Evolutionary conservation across 2,888 invertebrate species (phyloP), one percentile per base, ranked within the genome.

Genomic region (Itoplectis maculator): DNA sequence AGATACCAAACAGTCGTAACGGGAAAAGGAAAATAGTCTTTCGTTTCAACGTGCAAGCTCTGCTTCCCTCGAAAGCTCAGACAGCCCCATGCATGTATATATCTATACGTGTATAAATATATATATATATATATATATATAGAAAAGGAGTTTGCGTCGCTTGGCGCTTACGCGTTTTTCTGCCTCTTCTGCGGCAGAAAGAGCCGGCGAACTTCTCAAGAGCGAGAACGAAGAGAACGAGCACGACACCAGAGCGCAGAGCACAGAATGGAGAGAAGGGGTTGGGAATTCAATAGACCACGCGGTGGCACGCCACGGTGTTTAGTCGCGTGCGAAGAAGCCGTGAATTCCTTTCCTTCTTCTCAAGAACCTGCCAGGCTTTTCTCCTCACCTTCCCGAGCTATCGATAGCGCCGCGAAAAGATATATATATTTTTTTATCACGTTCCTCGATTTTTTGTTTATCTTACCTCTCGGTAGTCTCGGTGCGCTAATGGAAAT

Each of bases 131-230:
- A 40, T 23, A 61, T n/a, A 18, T n/a, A n/a, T n/a, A n/a, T n/a
- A n/a, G n/a, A 5, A 63, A 42, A 51, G 23, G n/a, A 56, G 56
- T 54, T 61, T 73, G 59, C 42, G 59, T 72, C 72, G 18, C 29
- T 73, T 49, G 61, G 37, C 45, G 77, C 77, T 20, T 63, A 70
- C 42, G 51, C 40, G 18, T 74, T 47, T 69, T 79, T 82, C 40
- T 74, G 63, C 49, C 56, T 45, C 42, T 47, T 63, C 51, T 54
- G 18, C 42, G 54, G 49, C 69, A 51, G 49, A 79, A 68, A 69
- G 51, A 74, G 76, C 78, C 87, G 90, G 90, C 79, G 89, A 88
- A 84, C 90, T 89, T 84, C 84, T 79, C 37, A 35, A 72, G 70
- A 68, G 45, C 68, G 59, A 54, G 56, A 82, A 77, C 69, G 59